Evolutionary conservation across 2,113 vertebrate species (phyloP), one percentile per base, ranked within the genome.

Genomic region (Sturnira hondurensis): DNA sequence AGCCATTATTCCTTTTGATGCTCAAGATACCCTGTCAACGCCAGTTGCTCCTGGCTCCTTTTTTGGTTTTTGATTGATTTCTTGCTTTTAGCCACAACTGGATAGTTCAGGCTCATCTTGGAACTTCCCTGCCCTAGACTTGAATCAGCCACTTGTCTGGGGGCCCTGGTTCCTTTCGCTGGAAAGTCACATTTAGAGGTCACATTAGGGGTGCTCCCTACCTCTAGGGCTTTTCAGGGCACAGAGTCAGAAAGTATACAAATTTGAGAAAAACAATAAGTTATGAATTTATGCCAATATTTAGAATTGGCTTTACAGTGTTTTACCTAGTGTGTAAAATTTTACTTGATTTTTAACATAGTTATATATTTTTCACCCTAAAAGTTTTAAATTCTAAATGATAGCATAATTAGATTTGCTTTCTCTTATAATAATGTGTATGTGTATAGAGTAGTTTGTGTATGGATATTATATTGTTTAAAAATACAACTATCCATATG

Each of bases 331-430:
- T 86, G 17, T 68, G 14, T 56, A 94, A 87, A 89, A 82, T 1
- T 83, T 84, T 41, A 83, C 31, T 91, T 70, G 19, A 82, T 80
- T 87, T 91, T 65, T 36, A 76, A 92, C 71, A 78, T 85, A 89
- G 8, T 8, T 61, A n/a, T 77, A 15, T 61, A 8, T 84, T 89
- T 73, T 1, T 43, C n/a, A 88, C 80, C 70, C 22, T 73, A 77
- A 95, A 94, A n/a, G 80, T 41, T 84, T 86, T 81, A 16, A 8
- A 92, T 76, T 89, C 20, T 68, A 74, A 95, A 82, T 95, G 7
- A 82, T 68, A 94, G 11, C 54, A 80, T 83, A 83, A 89, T 63
- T 82, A 50, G 33, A 73, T 86, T 88, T 89, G 14, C 28, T 86
- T 96, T 70, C 78, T 38, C 13, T 65, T 68, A 68, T 26, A 65